Conservation (phyloP, 2,797 vertebrate genomes). For the Arnoldichthys spilopterus region DNA sequence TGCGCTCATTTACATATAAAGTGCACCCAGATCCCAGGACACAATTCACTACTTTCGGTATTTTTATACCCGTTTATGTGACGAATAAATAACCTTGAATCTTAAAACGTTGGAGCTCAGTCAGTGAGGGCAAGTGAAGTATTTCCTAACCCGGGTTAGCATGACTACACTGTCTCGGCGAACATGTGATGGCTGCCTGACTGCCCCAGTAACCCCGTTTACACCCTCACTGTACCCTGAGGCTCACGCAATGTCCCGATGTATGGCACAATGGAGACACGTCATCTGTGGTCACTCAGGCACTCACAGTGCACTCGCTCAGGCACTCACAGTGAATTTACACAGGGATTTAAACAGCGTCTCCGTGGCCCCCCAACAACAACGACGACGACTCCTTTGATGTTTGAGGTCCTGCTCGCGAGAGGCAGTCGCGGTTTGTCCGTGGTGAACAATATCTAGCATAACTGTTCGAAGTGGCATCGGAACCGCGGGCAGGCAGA, state of each 20-base stretch:
- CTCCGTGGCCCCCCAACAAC: background rate
- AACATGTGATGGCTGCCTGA: background rate
- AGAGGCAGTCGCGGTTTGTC: conserved; percentile 7
- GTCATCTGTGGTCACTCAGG: background rate
- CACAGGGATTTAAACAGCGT: background rate
- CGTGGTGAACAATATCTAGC: conserved; percentile 22
- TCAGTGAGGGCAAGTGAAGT: too few species aligned
- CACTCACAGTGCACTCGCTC: too few species aligned
- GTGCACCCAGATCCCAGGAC: too few species aligned
- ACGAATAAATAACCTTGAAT: too few species aligned
- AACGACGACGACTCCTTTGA: background rate
- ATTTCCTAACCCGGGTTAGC: too few species aligned
- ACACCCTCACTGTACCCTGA: background rate
- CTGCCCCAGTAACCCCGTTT: background rate
- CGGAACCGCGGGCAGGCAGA: conserved; percentile 26
- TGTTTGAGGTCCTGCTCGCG: conserved; percentile 1
- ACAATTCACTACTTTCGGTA: too few species aligned
- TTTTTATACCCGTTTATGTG: too few species aligned
- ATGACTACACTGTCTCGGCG: background rate
- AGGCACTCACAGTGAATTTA: background rate
- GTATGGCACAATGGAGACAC: conserved; percentile 3
- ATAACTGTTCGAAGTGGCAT: conserved; percentile 28
- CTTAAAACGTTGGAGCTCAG: too few species aligned
- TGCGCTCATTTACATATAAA: too few species aligned
- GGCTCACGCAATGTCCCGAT: background rate